Base-by-base conservation (phyloP, 2,113 vertebrate species). In the Hiodon tergisus region DNA sequence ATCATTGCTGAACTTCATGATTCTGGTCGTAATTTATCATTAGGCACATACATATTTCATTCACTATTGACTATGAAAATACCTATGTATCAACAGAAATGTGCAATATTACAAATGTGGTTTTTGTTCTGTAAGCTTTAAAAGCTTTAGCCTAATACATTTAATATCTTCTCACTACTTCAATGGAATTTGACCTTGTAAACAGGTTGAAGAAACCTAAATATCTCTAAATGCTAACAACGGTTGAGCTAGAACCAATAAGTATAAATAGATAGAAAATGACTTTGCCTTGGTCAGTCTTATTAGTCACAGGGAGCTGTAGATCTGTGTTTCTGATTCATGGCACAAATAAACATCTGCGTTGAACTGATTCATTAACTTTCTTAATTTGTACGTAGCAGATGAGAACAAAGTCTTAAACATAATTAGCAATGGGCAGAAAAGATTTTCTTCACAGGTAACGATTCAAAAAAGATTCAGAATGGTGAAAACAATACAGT, bases 71-170 rank as follows among this genome's bases (percentile, higher is more conserved):
- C 60, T 81, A 74, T 82, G 82, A 85, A 84, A 76, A 74, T 10
- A 48, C 76, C 3, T 62, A 53, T 78, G 16, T 78, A 76, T 77
- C 79, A 83, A 78, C 47, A 71, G 80, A 48, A 80, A 63, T 78
- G 81, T 78, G 69, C 82, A 89, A 83, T 0, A 31, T 81, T 75
- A 9, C 82, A 65, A 75, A 75, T 77, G 84, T 81, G 71, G 77
- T 83, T 60, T 62, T 31, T 31, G 31, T 31, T 31, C 31, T 31
- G 31, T 31, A 31, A 31, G 31, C 31, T 31, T 31, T 31, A 31
- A 82, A 86, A 80, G 78, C 88, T 87, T 83, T 89, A 91, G 86
- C 92, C 91, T 94, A 94, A 95, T 94, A 94, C 92, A 86, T 85
- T 86, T 83, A 91, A 94, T 89, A 91, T 86, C 80, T 85, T 91